These are phyloP conservation scores for Cyclophora albipunctata DNA, from an alignment of 2,888 invertebrate genomes.

Conservation along the genomic window DNA sequence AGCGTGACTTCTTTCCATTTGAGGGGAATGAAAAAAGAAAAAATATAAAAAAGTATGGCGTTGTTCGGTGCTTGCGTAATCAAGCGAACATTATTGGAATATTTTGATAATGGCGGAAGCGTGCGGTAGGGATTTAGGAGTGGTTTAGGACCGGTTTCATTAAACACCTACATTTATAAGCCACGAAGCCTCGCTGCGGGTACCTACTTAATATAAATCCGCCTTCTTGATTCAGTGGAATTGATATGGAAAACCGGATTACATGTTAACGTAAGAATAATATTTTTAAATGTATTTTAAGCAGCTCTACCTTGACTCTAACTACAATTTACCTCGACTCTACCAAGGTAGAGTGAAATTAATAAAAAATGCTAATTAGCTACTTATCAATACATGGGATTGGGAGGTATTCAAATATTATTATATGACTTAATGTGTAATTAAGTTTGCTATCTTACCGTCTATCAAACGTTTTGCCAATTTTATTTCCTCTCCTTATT, in stretches of 20 bases:
- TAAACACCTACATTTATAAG: not conserved
- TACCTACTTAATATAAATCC: constrained; percentile 8
- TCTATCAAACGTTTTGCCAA: constrained; percentile 47
- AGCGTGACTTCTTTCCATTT: constrained; percentile 56
- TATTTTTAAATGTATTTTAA: no score
- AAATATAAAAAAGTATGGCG: constrained; percentile 41
- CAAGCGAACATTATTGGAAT: constrained; percentile 32
- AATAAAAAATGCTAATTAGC: no score
- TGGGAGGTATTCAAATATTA: no score
- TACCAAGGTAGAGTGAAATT: no score
- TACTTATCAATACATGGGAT: no score
- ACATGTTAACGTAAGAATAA: no score
- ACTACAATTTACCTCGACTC: no score
- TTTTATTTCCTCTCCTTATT: constrained; percentile 28
- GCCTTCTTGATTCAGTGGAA: not conserved
- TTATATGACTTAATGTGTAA: no score
- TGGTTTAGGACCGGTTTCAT: constrained; percentile 6
- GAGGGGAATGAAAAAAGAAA: constrained; percentile 62
- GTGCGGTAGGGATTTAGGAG: constrained; percentile 10
- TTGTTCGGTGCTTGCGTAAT: constrained; percentile 28
- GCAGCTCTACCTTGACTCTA: no score
- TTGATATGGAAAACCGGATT: no score
- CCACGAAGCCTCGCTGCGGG: constrained; percentile 6
- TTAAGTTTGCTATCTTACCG: constrained; percentile 33
- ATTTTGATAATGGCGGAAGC: constrained; percentile 32